Conservation (phyloP, 2,888 invertebrate species). For the Limnephilus lunatus region DNA sequence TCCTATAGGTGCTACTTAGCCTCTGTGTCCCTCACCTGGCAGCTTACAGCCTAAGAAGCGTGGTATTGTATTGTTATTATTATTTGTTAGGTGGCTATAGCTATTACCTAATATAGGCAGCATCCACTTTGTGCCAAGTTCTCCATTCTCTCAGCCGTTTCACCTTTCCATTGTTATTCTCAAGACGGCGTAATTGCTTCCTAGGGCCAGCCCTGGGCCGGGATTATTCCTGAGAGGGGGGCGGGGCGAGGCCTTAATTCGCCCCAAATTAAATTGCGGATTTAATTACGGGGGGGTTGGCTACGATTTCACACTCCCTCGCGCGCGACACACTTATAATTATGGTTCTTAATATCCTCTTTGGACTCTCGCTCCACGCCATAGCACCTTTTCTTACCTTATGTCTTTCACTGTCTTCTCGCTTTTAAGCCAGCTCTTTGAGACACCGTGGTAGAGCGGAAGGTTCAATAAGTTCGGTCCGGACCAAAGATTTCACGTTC, state of each 20-base stretch:
- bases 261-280: slow-evolving; percentile 55
- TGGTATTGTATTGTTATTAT: background rate
- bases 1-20: background rate
- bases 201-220: slow-evolving; percentile 41
- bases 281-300: slow-evolving; percentile 52
- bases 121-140: slow-evolving; percentile 23
- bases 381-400: slow-evolving; percentile 21
- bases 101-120: background rate
- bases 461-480: background rate
- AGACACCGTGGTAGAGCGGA: background rate
- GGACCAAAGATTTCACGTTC: background rate
- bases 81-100: background rate
- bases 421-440: background rate
- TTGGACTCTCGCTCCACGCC: slow-evolving; percentile 16
- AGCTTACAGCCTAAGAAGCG: background rate
- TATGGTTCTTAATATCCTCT: slow-evolving; percentile 26
- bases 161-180: slow-evolving; percentile 51
- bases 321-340: slow-evolving; percentile 37
- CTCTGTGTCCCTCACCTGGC: background rate
- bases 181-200: slow-evolving; percentile 50
- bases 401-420: background rate
- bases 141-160: slow-evolving; percentile 15
- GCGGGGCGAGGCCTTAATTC: slow-evolving; percentile 54
- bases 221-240: slow-evolving; percentile 24
- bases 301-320: slow-evolving; percentile 44